These are phyloP conservation scores for Xanthorhoe designata DNA, from an alignment of 2,888 invertebrate species.

Conservation along the genomic window DNA sequence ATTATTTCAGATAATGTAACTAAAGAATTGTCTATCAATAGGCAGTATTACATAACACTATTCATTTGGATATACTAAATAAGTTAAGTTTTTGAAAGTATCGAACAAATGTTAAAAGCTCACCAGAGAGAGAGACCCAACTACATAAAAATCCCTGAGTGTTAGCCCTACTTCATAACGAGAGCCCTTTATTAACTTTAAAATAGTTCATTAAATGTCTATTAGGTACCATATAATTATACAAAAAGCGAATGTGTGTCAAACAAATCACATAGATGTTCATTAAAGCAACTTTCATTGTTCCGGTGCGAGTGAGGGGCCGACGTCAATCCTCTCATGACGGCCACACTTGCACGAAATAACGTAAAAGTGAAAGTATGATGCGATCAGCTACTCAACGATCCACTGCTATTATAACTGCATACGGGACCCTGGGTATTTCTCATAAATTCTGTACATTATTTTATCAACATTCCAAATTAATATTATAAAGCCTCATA, in stretches of 20 bases:
- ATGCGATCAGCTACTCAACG: constrained; percentile 65
- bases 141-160: background rate
- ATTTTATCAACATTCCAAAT: constrained; percentile 4
- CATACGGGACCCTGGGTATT: constrained; percentile 34
- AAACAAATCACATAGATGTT: constrained; percentile 52
- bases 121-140: background rate
- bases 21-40: constrained; percentile 34
- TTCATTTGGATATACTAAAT: background rate
- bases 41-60: background rate
- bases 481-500: background rate
- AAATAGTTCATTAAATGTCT: constrained; percentile 3
- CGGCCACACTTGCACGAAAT: constrained; percentile 72
- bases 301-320: constrained; percentile 67
- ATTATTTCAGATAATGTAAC: constrained; percentile 28
- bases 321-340: constrained; percentile 54
- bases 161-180: background rate
- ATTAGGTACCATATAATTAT: constrained; percentile 23
- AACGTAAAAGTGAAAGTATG: constrained; percentile 82
- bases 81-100: background rate
- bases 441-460: constrained; percentile 6
- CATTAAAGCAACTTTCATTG: constrained; percentile 77
- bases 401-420: constrained; percentile 49
- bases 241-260: constrained; percentile 51
- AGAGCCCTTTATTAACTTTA: constrained; percentile 7
- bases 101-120: background rate